Percentiles rank a stretch among this genome's conserved stretches.
These are phyloP conservation scores for Clarias gariepinus DNA, from an alignment of 2,113 vertebrate genomes.

Conservation along the genomic window DNA sequence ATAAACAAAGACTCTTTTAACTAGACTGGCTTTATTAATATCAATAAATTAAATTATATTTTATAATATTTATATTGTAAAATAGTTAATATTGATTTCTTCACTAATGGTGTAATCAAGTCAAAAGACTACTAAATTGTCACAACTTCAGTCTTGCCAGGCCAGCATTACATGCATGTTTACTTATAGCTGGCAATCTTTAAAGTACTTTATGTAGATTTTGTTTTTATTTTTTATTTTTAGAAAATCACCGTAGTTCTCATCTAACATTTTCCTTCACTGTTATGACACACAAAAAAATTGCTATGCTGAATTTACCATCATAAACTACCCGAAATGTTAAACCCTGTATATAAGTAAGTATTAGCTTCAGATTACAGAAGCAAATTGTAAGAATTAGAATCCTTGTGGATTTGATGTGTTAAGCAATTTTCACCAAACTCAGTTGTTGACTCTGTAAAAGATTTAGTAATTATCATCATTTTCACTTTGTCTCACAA, in stretches of 20 bases:
- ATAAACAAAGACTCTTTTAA: background rate
- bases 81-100: background rate
- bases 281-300: background rate
- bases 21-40: background rate
- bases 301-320: background rate
- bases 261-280: background rate
- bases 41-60: too few relatives aligned
- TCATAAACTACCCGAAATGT: conserved; percentile 16
- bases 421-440: conserved; percentile 40
- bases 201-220: background rate
- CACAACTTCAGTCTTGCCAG: background rate
- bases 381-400: conserved; percentile 50
- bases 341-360: background rate
- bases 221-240: background rate
- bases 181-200: background rate
- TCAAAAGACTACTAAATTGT: background rate
- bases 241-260: background rate
- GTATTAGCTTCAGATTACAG: conserved; percentile 42
- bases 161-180: background rate
- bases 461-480: conserved; percentile 42
- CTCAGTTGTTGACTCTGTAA: conserved; percentile 34
- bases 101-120: background rate
- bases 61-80: too few relatives aligned
- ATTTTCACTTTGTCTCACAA: conserved; percentile 46
- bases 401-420: conserved; percentile 28